Base-by-base conservation (phyloP, 2,888 invertebrate genomes). In the Ectobius pallidus region DNA sequence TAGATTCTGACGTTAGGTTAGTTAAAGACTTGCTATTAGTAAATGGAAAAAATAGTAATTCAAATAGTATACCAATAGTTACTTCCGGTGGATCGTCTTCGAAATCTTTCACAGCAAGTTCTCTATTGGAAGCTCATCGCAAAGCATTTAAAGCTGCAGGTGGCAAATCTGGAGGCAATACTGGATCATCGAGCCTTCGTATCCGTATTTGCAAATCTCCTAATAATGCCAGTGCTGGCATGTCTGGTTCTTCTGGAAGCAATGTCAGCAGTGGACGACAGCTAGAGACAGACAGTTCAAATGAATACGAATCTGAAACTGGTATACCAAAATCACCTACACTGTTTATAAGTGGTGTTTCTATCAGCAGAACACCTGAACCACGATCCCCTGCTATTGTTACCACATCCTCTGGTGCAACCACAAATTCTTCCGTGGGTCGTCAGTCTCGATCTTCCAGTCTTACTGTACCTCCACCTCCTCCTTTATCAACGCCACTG, bases 271-370 rank as follows among this genome's bases (percentile, higher is more conserved):
- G n/a, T 44, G 42, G 71, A 25, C 58, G 72, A 18, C 69, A 61
- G 16, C 44, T 85, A 67, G 85, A 85, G 78, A 85, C 85, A 0
- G 85, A 86, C 75, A 85, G 85, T 78, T 85, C 85, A 9, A 85
- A 85, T 77, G 86, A 87, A 77, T 86, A 86, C 78, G 87, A 87
- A 80, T 86, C 86, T n/a, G 87, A 87, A 78, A 86, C 86, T 0
- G 87, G 86, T 2, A 86, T 87, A 62, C 86, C 86, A 14, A 86
- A 86, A 78, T 86, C 86, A 2, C 86, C 87, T 11, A 87, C 87
- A 1, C 79, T 87, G n/a, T 87, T 85, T 78, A 87, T 87, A 74
- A 86, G 86, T 27, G 87, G 87, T 27, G 86, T 87, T 11, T 86
- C 86, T n/a, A 87, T 87, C 76, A 86, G 85, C 44, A 81, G 87